Evolutionary conservation across 2,888 invertebrate genomes (phyloP).

Genomic region (Maniola hyperantus): DNA sequence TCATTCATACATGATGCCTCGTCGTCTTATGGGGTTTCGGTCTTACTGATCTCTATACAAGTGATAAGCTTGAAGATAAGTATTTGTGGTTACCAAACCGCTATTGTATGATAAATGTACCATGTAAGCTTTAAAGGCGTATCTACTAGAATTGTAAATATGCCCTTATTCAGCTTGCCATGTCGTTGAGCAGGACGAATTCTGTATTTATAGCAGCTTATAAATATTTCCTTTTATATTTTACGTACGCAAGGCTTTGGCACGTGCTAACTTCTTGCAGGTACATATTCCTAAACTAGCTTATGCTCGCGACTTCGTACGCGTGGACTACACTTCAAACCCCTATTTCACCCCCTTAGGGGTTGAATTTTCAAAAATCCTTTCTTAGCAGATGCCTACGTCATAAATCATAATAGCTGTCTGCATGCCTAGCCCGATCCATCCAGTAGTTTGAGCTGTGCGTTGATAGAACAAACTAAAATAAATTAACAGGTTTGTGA

Average conservation of each 20-base stretch:
- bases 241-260: background rate
- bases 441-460: no score
- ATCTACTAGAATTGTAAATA: slow-evolving; percentile 7
- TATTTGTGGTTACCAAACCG: background rate
- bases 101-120: slow-evolving; percentile 10
- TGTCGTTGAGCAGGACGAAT: background rate
- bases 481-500: no score
- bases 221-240: background rate
- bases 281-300: no score
- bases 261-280: no score
- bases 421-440: no score
- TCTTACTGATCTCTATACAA: background rate
- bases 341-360: no score
- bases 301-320: no score
- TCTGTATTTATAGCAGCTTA: background rate
- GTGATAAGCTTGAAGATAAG: background rate
- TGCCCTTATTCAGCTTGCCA: background rate
- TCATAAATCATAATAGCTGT: no score
- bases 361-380: no score
- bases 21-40: background rate
- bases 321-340: no score
- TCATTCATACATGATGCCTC: background rate
- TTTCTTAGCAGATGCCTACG: no score
- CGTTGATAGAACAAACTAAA: no score
- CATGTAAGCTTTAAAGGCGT: background rate